Conservation (phyloP, 2,113 vertebrate genomes). For the Colinus virginianus region DNA sequence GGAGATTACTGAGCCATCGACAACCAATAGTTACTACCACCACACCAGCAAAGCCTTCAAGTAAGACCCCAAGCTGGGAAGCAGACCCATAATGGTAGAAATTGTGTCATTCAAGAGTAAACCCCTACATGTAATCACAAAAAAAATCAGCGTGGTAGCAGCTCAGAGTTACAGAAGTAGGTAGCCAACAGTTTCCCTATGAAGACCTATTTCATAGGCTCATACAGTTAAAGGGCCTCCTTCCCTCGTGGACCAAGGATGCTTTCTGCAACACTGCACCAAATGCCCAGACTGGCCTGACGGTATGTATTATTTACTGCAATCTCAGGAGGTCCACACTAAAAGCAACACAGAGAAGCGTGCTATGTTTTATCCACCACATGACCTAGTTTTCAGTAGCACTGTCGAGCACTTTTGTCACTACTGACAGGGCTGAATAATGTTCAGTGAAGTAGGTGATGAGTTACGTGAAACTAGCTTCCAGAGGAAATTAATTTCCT, state of each 20-base stretch:
- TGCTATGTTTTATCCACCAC: neutral
- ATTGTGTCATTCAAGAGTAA: neutral
- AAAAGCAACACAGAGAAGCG: neutral
- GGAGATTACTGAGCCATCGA: fast-evolving
- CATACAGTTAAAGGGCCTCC: neutral
- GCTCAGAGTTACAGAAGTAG: neutral
- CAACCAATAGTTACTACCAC: neutral
- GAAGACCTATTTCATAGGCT: fast-evolving
- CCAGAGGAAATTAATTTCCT: conserved; percentile 52
- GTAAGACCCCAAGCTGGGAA: neutral
- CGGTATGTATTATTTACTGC: conserved; percentile 19
- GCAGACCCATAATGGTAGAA: neutral
- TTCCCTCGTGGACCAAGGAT: neutral
- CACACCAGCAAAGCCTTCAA: neutral
- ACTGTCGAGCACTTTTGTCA: conserved; percentile 43
- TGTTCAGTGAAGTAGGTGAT: conserved; percentile 21
- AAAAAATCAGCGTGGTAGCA: neutral
- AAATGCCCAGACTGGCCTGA: neutral
- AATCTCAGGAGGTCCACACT: neutral
- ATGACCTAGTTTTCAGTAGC: conserved; percentile 49
- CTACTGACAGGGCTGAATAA: conserved; percentile 34
- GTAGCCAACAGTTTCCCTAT: neutral
- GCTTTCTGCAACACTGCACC: neutral
- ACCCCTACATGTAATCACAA: neutral
- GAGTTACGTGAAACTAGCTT: conserved; percentile 30